Evolutionary conservation across 2,797 vertebrate species (phyloP), one percentile per base, ranked within the genome.

Genomic region (Enteromius radiatus): DNA sequence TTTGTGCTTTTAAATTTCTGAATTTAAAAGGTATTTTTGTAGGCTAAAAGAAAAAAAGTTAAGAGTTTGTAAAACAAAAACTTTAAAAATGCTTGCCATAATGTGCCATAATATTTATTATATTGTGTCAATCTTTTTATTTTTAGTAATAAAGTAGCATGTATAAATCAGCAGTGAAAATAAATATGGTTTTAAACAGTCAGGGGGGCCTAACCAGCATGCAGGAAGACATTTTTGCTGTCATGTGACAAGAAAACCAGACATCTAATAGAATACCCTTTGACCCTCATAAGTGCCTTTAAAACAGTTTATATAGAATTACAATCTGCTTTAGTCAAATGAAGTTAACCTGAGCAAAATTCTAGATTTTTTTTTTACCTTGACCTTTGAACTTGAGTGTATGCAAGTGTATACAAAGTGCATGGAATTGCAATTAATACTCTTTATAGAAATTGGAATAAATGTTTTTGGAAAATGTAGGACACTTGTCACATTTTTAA

Each of bases 181-280:
- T 6, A 43, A 26, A 10, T 31, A 12, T 0, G 2, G 2, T 28
- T 41, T 76, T 76, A 36, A 76, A 61, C 43, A 41, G 45, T 73
- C 69, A 4, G 26, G 61, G 21, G 61, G 10, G 6, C 21, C 23
- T 21, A 45, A 31, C 59, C 17, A 77, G 3, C 5, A 9, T 23
- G 41, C 38, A 31, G 59, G 41, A 77, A 77, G 41, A 21, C 76
- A 64, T 31, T 47, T 63, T n/a, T 64, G 59, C 49, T 77, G 23
- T 77, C 59, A 64, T 45, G 59, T 77, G 59, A 76, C 52, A 19
- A 28, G n/a, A 6, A 45, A 28, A 43, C 74, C 56, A 63, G 38
- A 76, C 33, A 41, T 59, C 38, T 1, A 0, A 26, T 54, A 43
- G 15, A 14, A 23, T 2, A 59, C 12, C 33, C 7, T 76, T 76